A percentile compares a stretch with the other conserved stretches of the same genome.
These are phyloP conservation scores for Aleiodes alternator DNA, from an alignment of 2,888 invertebrate species.

Conservation along the genomic window DNA sequence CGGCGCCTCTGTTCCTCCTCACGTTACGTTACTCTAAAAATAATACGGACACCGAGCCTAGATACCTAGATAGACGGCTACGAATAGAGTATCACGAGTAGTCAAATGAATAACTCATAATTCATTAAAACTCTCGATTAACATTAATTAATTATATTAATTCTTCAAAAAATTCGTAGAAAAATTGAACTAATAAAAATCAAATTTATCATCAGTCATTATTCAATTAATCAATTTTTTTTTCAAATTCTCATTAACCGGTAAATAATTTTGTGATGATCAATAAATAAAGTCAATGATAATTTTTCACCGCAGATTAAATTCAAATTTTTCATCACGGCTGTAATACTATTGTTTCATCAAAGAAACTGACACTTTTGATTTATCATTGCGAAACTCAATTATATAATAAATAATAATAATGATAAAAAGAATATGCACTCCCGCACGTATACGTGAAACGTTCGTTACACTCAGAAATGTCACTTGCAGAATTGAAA, in stretches of 20 bases:
- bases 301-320: background rate
- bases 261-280: background rate
- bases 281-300: background rate
- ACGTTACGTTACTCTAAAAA: constrained; percentile 75
- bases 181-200: background rate
- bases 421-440: background rate
- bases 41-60: constrained; percentile 74
- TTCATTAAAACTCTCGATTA: constrained; percentile 37
- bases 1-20: constrained; percentile 67
- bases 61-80: constrained; percentile 75
- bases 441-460: constrained; percentile 23
- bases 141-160: background rate
- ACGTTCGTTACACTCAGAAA: constrained; percentile 22
- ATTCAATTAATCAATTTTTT: background rate
- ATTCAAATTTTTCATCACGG: background rate
- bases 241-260: background rate
- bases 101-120: constrained; percentile 30
- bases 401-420: constrained; percentile 30
- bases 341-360: background rate
- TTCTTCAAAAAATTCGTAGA: too few species aligned
- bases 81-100: constrained; percentile 65
- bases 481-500: background rate
- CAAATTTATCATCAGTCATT: background rate
- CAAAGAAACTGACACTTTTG: background rate
- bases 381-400: background rate